Evolutionary conservation across 2,113 vertebrate genomes (phyloP).

Genomic region (Neotoma lepida): DNA sequence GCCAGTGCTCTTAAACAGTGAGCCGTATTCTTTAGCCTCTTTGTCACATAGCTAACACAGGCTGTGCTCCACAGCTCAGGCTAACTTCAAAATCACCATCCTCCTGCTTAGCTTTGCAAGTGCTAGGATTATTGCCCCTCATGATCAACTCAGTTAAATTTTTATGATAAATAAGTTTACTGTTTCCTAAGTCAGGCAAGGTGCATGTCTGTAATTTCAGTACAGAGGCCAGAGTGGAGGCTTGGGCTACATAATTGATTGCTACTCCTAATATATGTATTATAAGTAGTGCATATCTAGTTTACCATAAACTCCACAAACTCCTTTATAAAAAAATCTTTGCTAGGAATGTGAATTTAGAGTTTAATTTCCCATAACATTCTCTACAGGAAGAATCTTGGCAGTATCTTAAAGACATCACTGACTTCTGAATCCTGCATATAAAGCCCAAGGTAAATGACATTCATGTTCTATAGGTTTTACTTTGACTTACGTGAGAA

Average conservation of each 20-base stretch:
- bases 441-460: constrained; percentile 73
- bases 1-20: not conserved
- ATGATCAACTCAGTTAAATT: not conserved
- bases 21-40: not conserved
- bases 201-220: not conserved
- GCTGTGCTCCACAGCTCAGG: not conserved
- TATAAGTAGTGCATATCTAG: constrained; percentile 10
- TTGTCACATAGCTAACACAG: not conserved
- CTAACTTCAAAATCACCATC: not conserved
- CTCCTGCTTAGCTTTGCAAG: not conserved
- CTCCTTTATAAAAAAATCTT: constrained; percentile 29
- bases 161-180: constrained; percentile 35
- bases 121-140: not conserved
- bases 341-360: constrained; percentile 73
- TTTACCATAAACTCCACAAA: constrained; percentile 42
- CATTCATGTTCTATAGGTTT: constrained; percentile 40
- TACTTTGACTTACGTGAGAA: constrained; percentile 40
- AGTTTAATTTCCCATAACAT: constrained; percentile 68
- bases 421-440: constrained; percentile 51
- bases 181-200: not conserved
- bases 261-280: not conserved
- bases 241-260: not conserved
- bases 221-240: not conserved
- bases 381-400: constrained; percentile 71
- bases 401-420: constrained; percentile 52